These are phyloP conservation scores for Thryonomys swinderianus DNA, from an alignment of 2,113 vertebrate species.

Conservation along the genomic window DNA sequence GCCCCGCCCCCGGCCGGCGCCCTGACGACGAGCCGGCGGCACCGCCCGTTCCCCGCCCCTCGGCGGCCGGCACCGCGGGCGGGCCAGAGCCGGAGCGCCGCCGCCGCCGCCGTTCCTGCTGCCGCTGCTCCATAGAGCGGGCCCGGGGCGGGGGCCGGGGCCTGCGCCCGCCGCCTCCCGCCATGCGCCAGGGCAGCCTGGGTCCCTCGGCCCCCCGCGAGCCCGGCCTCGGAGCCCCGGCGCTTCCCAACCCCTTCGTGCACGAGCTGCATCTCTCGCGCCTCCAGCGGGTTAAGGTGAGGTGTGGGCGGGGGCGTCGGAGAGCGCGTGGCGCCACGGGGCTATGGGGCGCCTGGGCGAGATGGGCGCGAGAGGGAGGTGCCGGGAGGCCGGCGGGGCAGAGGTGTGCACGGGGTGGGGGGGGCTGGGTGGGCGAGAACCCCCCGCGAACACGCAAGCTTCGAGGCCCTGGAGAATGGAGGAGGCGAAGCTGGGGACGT, in stretches of 20 bases:
- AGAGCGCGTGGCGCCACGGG: not conserved
- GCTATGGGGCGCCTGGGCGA: not conserved
- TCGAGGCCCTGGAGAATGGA: not conserved
- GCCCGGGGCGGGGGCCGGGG: constrained; percentile 39
- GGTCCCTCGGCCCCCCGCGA: constrained; percentile 66
- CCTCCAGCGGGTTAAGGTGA: constrained; percentile 88
- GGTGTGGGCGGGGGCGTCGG: constrained; percentile 13
- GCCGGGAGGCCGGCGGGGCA: not conserved
- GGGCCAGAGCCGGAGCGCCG: constrained; percentile 33
- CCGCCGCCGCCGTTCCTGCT: not conserved
- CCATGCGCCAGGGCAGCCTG: constrained; percentile 74
- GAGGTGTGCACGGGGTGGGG: constrained; percentile 63
- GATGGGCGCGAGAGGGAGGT: not conserved
- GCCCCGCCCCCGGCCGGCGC: constrained; percentile 69
- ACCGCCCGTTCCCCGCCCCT: constrained; percentile 62
- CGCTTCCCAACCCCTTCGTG: constrained; percentile 88
- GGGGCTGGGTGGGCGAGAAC: not conserved
- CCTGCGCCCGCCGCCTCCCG: constrained; percentile 59
- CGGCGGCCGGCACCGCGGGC: constrained; percentile 66
- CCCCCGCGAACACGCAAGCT: not conserved
- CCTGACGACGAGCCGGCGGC: constrained; percentile 64
- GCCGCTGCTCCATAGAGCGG: constrained; percentile 2
- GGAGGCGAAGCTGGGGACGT: not conserved
- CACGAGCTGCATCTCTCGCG: constrained; percentile 85
- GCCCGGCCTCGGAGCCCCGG: constrained; percentile 43